These are phyloP conservation scores for Beaufortia kweichowensis DNA, from an alignment of 2,113 vertebrate species.

Conservation along the genomic window DNA sequence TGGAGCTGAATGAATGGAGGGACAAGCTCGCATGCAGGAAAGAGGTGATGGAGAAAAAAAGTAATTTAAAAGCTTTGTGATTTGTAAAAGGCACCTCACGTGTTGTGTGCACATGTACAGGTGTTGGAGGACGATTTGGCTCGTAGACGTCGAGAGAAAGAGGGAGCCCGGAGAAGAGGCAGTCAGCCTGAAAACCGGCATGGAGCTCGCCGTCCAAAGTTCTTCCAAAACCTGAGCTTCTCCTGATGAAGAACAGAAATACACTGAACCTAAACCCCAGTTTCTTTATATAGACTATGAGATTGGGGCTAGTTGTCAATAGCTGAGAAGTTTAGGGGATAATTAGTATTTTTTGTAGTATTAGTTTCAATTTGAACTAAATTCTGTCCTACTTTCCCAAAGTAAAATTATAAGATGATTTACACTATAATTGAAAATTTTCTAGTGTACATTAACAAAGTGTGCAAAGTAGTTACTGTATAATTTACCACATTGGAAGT, in stretches of 20 bases:
- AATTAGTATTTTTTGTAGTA: no score
- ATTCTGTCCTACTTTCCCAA: no score
- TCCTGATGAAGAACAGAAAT: slow-evolving; percentile 44
- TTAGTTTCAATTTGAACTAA: no score
- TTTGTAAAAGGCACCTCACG: background rate
- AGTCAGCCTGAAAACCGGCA: slow-evolving; percentile 45
- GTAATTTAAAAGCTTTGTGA: background rate
- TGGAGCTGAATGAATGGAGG: slow-evolving; percentile 72
- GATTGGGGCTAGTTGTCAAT: background rate
- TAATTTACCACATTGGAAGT: no score
- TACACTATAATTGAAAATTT: no score
- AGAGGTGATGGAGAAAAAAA: slow-evolving; percentile 58
- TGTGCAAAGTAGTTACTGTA: no score
- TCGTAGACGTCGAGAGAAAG: slow-evolving; percentile 48
- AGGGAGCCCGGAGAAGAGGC: background rate
- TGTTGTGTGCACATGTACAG: slow-evolving; percentile 52
- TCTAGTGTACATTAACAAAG: no score
- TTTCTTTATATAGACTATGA: background rate
- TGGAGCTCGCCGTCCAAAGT: slow-evolving; percentile 43
- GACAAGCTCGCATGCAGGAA: slow-evolving; percentile 63
- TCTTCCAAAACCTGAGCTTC: slow-evolving; percentile 61
- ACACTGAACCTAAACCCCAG: background rate
- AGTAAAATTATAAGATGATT: no score
- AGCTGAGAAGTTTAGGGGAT: background rate
- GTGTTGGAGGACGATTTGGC: slow-evolving; percentile 70